These are phyloP conservation scores for Tridacna crocea DNA, from an alignment of 2,888 invertebrate genomes.

Conservation along the genomic window DNA sequence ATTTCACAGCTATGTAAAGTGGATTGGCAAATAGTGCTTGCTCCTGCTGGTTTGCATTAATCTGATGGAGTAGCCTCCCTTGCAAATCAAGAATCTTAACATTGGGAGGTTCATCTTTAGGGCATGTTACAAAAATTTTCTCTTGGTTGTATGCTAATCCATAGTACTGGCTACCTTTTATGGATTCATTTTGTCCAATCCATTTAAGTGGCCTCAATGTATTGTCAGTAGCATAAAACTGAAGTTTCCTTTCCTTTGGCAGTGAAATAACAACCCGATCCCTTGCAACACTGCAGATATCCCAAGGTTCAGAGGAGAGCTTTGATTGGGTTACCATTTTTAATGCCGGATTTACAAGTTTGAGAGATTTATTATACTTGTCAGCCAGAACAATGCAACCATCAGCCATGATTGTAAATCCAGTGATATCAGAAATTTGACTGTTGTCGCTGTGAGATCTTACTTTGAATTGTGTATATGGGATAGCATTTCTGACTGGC, in stretches of 20 bases:
- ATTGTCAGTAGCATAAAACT: slow-evolving; percentile 48
- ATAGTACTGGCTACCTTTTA: slow-evolving; percentile 51
- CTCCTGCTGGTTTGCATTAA: slow-evolving; percentile 37
- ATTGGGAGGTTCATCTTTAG: slow-evolving; percentile 55
- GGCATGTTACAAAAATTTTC: slow-evolving; percentile 54
- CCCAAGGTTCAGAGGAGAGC: slow-evolving; percentile 58
- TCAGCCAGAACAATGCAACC: slow-evolving; percentile 54
- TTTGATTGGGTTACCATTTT: slow-evolving; percentile 58
- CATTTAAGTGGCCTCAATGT: slow-evolving; percentile 47
- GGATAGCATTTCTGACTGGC: slow-evolving; percentile 34
- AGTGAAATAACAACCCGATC: slow-evolving; percentile 51
- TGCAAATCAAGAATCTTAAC: slow-evolving; percentile 58
- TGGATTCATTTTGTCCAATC: slow-evolving; percentile 37
- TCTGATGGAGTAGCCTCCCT: slow-evolving; percentile 44
- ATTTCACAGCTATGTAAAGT: slow-evolving; percentile 41
- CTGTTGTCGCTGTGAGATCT: slow-evolving; percentile 52
- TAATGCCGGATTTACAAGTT: slow-evolving; percentile 40
- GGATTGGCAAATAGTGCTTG: slow-evolving; percentile 53
- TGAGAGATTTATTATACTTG: slow-evolving; percentile 59
- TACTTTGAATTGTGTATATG: slow-evolving; percentile 43
- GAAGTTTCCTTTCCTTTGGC: slow-evolving; percentile 58
- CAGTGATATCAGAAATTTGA: slow-evolving; percentile 54
- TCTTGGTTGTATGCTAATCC: slow-evolving; percentile 48
- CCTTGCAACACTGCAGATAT: slow-evolving; percentile 40
- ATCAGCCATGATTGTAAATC: slow-evolving; percentile 44